phyloP scores from a whole-genome alignment of 1,140 invertebrate species.

The Pinna nobilis region DNA sequence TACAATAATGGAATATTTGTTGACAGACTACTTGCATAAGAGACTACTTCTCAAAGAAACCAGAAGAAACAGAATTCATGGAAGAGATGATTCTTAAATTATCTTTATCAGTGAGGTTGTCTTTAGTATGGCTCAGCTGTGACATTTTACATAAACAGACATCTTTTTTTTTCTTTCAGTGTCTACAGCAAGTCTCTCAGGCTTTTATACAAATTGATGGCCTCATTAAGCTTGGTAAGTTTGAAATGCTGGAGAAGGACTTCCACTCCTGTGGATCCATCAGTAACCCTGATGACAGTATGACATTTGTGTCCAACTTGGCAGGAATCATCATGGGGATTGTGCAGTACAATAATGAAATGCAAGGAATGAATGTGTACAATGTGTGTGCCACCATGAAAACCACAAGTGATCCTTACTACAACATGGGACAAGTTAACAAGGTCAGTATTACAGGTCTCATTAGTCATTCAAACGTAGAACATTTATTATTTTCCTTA shows the following conservation, averaged over 20 bases:
- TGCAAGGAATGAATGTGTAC: conserved; percentile 46
- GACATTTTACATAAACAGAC: background rate
- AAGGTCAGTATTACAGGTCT: conserved; percentile 25
- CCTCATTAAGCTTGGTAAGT: conserved; percentile 35
- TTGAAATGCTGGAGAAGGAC: conserved; percentile 43
- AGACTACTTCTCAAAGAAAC: too few species aligned
- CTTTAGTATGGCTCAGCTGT: background rate
- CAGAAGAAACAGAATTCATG: too few species aligned
- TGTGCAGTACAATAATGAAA: conserved; percentile 96
- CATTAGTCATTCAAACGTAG: too few species aligned
- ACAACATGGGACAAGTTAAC: conserved; percentile 49
- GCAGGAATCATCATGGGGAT: conserved; percentile 84
- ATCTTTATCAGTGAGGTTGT: background rate
- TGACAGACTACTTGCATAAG: too few species aligned
- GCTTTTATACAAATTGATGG: conserved; percentile 53
- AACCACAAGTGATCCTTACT: conserved; percentile 40
- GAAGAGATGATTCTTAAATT: too few species aligned
- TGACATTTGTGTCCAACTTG: conserved; percentile 86
- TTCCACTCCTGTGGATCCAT: conserved; percentile 81
- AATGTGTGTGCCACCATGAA: conserved; percentile 51
- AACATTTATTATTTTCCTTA: too few species aligned
- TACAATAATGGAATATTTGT: too few species aligned
- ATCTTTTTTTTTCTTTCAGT: conserved; percentile 41
- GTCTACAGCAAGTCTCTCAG: conserved; percentile 39
- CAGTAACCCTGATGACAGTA: conserved; percentile 77